Evolutionary conservation across 2,797 vertebrate species (phyloP).

Genomic region (Labroides dimidiatus): DNA sequence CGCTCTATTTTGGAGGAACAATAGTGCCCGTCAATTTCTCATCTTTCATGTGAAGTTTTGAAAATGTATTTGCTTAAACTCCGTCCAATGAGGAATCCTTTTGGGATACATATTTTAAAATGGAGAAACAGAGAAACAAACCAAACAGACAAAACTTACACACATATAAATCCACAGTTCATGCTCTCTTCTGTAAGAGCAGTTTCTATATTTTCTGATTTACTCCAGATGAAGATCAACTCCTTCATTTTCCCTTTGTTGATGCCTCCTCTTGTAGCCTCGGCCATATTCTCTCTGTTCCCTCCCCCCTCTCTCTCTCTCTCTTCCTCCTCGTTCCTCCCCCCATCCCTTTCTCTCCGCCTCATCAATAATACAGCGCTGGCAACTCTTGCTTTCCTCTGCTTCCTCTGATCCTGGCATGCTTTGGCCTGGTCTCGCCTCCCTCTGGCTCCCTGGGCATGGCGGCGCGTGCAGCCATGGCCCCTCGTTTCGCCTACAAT

Average conservation of each 20-base stretch:
- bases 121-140: background rate
- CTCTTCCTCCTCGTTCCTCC: conserved; percentile 31
- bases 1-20: conserved; percentile 58
- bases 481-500: conserved; percentile 57
- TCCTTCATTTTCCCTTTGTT: conserved; percentile 13
- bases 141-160: background rate
- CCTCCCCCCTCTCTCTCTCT: conserved; percentile 29
- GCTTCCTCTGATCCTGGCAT: conserved; percentile 74
- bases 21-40: conserved; percentile 19
- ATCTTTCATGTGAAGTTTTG: conserved; percentile 17
- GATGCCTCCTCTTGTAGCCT: conserved; percentile 44
- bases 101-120: conserved; percentile 15
- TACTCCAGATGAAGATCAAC: conserved; percentile 22
- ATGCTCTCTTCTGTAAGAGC: background rate
- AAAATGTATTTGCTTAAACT: background rate
- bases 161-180: background rate
- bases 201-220: background rate
- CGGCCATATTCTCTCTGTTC: conserved; percentile 53
- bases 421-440: conserved; percentile 74
- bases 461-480: conserved; percentile 66
- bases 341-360: conserved; percentile 63
- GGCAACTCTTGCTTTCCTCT: conserved; percentile 78
- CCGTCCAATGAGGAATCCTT: background rate
- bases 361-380: conserved; percentile 85
- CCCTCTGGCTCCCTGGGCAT: conserved; percentile 73